These are phyloP conservation scores for Syngnathus scovelli DNA, from an alignment of 2,113 vertebrate species.

Conservation along the genomic window DNA sequence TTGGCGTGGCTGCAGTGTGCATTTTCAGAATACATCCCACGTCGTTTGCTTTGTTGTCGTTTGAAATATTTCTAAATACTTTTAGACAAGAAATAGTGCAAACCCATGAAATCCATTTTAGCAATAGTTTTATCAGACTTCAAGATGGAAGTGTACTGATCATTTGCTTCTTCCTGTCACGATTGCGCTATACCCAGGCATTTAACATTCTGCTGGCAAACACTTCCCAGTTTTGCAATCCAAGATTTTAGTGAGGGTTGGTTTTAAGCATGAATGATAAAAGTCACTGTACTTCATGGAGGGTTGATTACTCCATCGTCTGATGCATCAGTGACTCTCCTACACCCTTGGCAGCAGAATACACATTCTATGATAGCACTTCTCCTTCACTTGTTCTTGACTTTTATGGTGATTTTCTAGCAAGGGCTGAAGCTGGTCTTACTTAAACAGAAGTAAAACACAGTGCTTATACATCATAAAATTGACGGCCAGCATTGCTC, in stretches of 20 bases:
- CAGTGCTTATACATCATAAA: constrained; percentile 8
- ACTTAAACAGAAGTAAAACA: constrained; percentile 20
- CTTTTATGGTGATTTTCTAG: constrained; percentile 27
- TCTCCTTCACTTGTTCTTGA: constrained; percentile 28
- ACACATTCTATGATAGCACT: constrained; percentile 9
- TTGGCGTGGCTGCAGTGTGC: too few relatives aligned
- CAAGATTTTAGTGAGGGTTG: not conserved
- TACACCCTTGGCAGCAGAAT: constrained; percentile 30
- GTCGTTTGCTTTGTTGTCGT: too few relatives aligned
- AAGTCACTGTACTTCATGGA: constrained; percentile 38
- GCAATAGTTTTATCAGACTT: too few relatives aligned
- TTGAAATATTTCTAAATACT: too few relatives aligned
- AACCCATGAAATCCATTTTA: too few relatives aligned
- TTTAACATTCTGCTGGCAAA: not conserved
- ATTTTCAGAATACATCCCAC: too few relatives aligned
- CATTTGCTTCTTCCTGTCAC: too few relatives aligned
- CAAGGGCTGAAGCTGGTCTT: constrained; percentile 5
- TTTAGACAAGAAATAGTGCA: too few relatives aligned
- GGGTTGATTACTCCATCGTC: constrained; percentile 32
- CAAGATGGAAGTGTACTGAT: too few relatives aligned
- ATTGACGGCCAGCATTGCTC: not conserved
- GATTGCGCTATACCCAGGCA: too few relatives aligned
- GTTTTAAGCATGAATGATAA: constrained; percentile 20
- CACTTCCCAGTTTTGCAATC: not conserved
- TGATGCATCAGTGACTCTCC: constrained; percentile 41